Percentiles rank a stretch among this genome's conserved stretches.
Conservation (phyloP, 2,797 vertebrate species). For the Microhierax caerulescens region DNA sequence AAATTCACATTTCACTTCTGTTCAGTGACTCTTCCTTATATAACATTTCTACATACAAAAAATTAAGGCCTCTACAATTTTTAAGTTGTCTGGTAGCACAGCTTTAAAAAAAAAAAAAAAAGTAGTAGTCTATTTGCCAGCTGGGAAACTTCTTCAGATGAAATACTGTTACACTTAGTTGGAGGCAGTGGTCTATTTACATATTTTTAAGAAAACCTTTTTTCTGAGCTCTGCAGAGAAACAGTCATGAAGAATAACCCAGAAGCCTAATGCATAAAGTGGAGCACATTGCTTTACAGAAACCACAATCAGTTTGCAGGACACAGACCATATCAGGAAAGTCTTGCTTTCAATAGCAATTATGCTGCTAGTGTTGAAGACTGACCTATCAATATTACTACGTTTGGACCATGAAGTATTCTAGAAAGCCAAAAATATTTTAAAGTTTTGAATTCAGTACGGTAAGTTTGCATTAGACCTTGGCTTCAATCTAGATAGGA, state of each 20-base stretch:
- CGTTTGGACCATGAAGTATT: not conserved
- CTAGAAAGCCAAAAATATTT: not conserved
- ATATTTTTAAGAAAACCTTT: not conserved
- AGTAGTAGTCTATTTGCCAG: not conserved
- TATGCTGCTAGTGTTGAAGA: not conserved
- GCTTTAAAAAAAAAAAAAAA: not conserved
- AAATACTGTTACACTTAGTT: not conserved
- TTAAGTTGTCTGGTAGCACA: not conserved
- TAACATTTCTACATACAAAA: not conserved
- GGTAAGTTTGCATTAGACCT: not conserved
- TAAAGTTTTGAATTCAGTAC: not conserved
- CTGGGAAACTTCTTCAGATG: not conserved
- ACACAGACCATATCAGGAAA: not conserved
- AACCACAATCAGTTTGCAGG: not conserved
- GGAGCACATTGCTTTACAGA: not conserved
- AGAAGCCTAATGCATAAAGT: not conserved
- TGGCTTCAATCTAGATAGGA: not conserved
- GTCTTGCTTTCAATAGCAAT: not conserved
- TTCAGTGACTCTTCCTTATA: not conserved
- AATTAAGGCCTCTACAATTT: not conserved
- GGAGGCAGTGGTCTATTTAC: not conserved
- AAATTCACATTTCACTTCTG: not conserved
- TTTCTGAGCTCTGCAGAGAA: not conserved
- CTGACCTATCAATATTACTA: not conserved
- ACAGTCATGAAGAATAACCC: not conserved